These are phyloP conservation scores for Drosophila mojavensis DNA, from an alignment of 1,140 invertebrate genomes.

Conservation along the genomic window DNA sequence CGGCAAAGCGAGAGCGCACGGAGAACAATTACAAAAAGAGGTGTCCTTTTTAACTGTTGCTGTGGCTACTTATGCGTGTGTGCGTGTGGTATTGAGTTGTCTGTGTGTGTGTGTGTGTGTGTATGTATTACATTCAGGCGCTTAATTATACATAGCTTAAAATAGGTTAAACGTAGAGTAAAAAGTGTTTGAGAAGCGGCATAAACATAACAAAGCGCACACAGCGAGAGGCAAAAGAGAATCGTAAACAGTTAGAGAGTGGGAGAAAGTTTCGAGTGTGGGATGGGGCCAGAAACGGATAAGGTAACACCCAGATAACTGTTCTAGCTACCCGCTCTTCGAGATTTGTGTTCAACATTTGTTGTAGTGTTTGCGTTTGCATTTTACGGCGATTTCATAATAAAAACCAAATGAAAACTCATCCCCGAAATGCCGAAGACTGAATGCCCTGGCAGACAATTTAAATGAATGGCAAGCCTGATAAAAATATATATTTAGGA, in stretches of 20 bases:
- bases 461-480: background rate
- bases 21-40: slow-evolving; percentile 49
- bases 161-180: slow-evolving; percentile 69
- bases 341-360: slow-evolving; percentile 29
- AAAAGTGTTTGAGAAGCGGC: slow-evolving; percentile 46
- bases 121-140: slow-evolving; percentile 62
- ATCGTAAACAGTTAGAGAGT: background rate
- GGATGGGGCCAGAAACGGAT: slow-evolving; percentile 31
- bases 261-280: slow-evolving; percentile 4
- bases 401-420: background rate
- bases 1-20: slow-evolving; percentile 34
- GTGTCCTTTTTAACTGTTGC: slow-evolving; percentile 68
- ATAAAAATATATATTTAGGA: too few species aligned
- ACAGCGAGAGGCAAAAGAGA: slow-evolving; percentile 36
- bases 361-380: slow-evolving; percentile 24
- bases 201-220: slow-evolving; percentile 60
- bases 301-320: slow-evolving; percentile 60
- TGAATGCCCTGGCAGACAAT: slow-evolving; percentile 6
- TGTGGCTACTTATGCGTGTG: slow-evolving; percentile 39
- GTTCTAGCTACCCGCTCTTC: slow-evolving; percentile 44
- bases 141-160: slow-evolving; percentile 74
- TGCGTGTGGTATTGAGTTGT: slow-evolving; percentile 1
- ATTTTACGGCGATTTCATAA: slow-evolving; percentile 15
- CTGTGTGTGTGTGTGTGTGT: slow-evolving; percentile 6
- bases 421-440: slow-evolving; percentile 3